Conservation (phyloP, 2,888 invertebrate species). For the Trissolcus japonicus region DNA sequence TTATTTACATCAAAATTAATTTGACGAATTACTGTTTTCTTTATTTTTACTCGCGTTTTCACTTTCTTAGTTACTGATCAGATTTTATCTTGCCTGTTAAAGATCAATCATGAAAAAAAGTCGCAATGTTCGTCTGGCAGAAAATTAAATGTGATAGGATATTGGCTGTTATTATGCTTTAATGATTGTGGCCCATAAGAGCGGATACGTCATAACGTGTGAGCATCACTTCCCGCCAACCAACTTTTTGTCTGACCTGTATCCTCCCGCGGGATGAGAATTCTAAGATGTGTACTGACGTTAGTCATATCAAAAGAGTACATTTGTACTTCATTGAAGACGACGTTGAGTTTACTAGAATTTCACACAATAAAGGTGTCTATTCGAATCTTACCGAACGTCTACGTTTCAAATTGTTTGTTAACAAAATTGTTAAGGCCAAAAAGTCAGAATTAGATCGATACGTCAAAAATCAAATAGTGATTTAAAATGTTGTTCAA, state of each 20-base stretch:
- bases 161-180: conserved; percentile 54
- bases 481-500: neutral
- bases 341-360: conserved; percentile 66
- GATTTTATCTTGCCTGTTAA: neutral
- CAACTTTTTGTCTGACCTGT: conserved; percentile 60
- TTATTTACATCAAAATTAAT: no score
- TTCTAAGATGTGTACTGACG: conserved; percentile 72
- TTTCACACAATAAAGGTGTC: conserved; percentile 38
- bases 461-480: neutral
- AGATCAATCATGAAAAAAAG: neutral
- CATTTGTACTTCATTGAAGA: conserved; percentile 69
- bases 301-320: conserved; percentile 66
- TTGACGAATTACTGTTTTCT: neutral
- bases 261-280: conserved; percentile 69
- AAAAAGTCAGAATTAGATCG: neutral
- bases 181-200: conserved; percentile 50
- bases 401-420: neutral
- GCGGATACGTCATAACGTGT: conserved; percentile 64
- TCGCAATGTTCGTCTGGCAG: conserved; percentile 26
- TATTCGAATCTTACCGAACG: conserved; percentile 14
- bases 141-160: conserved; percentile 63
- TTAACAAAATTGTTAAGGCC: neutral
- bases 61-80: neutral
- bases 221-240: conserved; percentile 62
- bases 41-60: neutral